Evolutionary conservation across 2,113 vertebrate species (phyloP).

Genomic region (Carlito syrichta): DNA sequence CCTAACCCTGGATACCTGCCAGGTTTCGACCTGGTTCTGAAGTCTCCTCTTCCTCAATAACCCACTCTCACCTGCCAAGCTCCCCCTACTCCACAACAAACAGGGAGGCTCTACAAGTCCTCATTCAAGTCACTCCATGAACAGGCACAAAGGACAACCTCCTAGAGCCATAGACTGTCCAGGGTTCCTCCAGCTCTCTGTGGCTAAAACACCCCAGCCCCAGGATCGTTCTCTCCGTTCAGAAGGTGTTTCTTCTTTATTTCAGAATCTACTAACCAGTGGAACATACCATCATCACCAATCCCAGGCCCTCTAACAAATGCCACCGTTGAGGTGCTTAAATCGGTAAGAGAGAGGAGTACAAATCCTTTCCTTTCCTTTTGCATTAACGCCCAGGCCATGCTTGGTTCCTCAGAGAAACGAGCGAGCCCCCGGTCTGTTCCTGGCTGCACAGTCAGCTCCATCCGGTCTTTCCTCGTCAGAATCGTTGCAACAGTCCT

Average conservation of each 20-base stretch:
- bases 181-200: neutral
- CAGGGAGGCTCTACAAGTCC: neutral
- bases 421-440: neutral
- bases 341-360: slow-evolving; percentile 46
- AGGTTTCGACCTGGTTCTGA: neutral
- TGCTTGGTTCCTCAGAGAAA: neutral
- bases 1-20: neutral
- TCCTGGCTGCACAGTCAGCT: neutral
- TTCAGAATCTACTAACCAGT: neutral
- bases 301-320: neutral
- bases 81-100: no score
- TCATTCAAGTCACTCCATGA: neutral
- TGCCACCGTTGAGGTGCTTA: neutral
- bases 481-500: neutral
- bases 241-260: neutral
- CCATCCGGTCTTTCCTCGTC: neutral
- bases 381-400: neutral
- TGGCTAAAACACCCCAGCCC: neutral
- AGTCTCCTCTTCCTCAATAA: neutral
- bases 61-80: neutral
- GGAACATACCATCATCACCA: neutral
- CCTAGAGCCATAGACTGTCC: neutral
- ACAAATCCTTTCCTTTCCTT: neutral
- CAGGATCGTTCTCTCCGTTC: neutral
- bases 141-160: neutral